phyloP scores from a whole-genome alignment of 37 sponge, comb jelly and placozoan genomes.

The Oopsacas minuta region DNA sequence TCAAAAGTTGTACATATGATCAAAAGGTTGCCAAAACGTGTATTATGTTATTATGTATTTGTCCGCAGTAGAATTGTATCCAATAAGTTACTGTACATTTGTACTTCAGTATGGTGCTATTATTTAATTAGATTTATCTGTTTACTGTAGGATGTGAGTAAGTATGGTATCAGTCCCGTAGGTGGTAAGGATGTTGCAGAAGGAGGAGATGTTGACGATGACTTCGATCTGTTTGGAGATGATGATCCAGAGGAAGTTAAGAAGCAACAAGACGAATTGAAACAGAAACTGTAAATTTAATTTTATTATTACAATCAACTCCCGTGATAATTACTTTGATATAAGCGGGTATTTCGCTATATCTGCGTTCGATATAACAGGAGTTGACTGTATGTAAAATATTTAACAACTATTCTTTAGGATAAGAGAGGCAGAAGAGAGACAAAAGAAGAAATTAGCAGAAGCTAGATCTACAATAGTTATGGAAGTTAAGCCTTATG shows the following conservation, averaged over 20 bases:
- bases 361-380: background rate
- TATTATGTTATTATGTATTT: no score
- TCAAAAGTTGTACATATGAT: no score
- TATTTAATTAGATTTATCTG: no score
- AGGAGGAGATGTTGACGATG: slow-evolving; percentile 23
- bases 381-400: slow-evolving; percentile 21
- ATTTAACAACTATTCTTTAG: slow-evolving; percentile 14
- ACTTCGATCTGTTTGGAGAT: slow-evolving; percentile 21
- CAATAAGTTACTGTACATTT: no score
- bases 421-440: slow-evolving; percentile 19
- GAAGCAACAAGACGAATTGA: background rate
- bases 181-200: background rate
- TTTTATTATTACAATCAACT: background rate
- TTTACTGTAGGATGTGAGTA: background rate
- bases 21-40: no score
- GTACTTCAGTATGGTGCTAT: no score
- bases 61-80: no score
- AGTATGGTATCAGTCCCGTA: background rate
- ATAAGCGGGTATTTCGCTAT: background rate
- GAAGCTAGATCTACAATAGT: slow-evolving; percentile 24
- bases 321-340: background rate
- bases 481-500: slow-evolving; percentile 30
- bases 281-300: background rate
- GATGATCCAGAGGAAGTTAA: slow-evolving; percentile 17
- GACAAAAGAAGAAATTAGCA: background rate